A percentile compares a stretch with the other conserved stretches of the same genome.
These are phyloP conservation scores for Spilarctia lutea DNA, from an alignment of 2,888 invertebrate genomes.

Conservation along the genomic window DNA sequence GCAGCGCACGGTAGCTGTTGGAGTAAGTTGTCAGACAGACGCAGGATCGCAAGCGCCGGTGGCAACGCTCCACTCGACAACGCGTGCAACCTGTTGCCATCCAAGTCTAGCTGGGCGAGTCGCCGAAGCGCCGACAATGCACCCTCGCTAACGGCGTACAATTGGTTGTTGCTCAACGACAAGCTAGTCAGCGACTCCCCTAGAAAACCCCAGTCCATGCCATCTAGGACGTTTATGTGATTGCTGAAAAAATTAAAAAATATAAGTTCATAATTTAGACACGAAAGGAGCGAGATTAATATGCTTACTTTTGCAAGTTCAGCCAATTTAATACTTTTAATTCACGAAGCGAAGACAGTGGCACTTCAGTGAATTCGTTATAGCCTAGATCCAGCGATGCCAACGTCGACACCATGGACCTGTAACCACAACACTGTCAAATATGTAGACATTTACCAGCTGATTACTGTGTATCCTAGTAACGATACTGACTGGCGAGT, in stretches of 20 bases:
- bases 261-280: background rate
- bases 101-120: slow-evolving; percentile 87
- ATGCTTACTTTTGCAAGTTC: slow-evolving; percentile 90
- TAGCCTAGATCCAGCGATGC: slow-evolving; percentile 92
- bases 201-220: slow-evolving; percentile 90
- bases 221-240: slow-evolving; percentile 82
- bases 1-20: slow-evolving; percentile 86
- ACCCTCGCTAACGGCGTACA: slow-evolving; percentile 77
- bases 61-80: slow-evolving; percentile 87
- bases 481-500: no score
- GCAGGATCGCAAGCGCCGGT: slow-evolving; percentile 87
- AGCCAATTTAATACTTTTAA: slow-evolving; percentile 91
- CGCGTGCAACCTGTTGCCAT: slow-evolving; percentile 88
- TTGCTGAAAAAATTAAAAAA: slow-evolving; percentile 86
- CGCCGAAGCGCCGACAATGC: slow-evolving; percentile 88
- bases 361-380: slow-evolving; percentile 90
- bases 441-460: background rate
- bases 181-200: slow-evolving; percentile 90
- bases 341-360: slow-evolving; percentile 88
- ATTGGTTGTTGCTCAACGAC: slow-evolving; percentile 92
- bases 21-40: slow-evolving; percentile 89
- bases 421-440: slow-evolving; percentile 65
- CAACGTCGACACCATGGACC: slow-evolving; percentile 91
- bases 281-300: background rate
- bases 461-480: no score